A percentile compares a stretch with the other conserved stretches of the same genome.
Conservation (phyloP, 2,797 vertebrate genomes). For the Glyptemys insculpta region DNA sequence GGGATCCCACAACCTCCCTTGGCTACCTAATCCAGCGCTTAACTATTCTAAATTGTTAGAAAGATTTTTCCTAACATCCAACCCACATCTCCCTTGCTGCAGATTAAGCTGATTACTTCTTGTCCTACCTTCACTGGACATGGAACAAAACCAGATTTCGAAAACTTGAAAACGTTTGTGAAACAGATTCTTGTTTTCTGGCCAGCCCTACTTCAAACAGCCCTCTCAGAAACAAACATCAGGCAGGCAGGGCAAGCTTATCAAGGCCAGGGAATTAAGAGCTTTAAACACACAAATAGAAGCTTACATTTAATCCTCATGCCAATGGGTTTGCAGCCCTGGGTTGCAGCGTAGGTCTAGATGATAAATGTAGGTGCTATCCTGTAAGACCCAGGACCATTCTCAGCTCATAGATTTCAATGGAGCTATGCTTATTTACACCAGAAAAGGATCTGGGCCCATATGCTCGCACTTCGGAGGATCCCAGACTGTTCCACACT, state of each 20-base stretch:
- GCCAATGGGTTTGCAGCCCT: neutral
- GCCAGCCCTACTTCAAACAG: neutral
- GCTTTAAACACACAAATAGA: neutral
- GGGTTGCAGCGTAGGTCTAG: neutral
- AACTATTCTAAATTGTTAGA: too few species aligned
- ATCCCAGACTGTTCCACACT: neutral
- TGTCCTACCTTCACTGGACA: too few species aligned
- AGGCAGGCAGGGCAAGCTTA: neutral
- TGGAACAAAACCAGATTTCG: too few species aligned
- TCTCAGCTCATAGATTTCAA: accelerated
- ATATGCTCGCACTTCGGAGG: neutral
- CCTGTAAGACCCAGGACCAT: neutral
- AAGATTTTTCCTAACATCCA: too few species aligned
- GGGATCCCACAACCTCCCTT: too few species aligned
- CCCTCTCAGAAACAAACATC: neutral
- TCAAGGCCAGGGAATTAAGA: accelerated
- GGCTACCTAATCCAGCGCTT: too few species aligned
- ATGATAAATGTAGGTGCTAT: neutral
- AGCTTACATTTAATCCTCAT: neutral
- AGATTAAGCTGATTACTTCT: too few species aligned
- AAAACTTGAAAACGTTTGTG: too few species aligned
- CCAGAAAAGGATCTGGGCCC: neutral
- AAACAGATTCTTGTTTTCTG: too few species aligned
- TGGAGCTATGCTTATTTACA: neutral
- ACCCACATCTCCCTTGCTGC: too few species aligned